Evolutionary conservation across 1,140 invertebrate genomes (phyloP).

Genomic region (Oncopeltus fasciatus): DNA sequence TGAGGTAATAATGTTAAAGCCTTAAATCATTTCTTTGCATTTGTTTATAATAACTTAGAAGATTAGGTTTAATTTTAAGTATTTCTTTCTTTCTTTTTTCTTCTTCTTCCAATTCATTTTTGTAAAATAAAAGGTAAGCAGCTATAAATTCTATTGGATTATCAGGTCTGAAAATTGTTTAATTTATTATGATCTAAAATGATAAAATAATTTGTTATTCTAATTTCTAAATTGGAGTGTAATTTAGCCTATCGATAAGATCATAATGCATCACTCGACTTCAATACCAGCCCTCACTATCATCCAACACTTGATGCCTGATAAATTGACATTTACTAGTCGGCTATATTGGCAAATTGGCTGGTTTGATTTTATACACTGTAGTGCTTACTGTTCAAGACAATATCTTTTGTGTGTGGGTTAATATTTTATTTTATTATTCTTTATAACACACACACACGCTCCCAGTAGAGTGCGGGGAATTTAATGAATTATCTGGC

Average conservation of each 20-base stretch:
- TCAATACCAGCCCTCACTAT: neutral
- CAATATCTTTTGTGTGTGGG: too few relatives aligned
- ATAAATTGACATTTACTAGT: too few relatives aligned
- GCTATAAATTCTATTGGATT: neutral
- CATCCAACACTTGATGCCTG: neutral
- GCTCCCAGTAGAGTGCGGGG: too few relatives aligned
- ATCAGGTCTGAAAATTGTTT: neutral
- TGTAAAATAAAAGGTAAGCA: neutral
- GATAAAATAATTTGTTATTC: neutral
- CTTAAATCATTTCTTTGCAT: neutral
- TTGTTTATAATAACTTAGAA: neutral
- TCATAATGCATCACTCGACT: neutral
- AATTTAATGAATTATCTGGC: too few relatives aligned
- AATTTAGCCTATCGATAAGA: neutral
- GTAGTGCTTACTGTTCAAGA: too few relatives aligned
- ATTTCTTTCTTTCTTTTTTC: neutral
- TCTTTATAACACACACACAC: too few relatives aligned
- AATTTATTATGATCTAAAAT: too few relatives aligned
- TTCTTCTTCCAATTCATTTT: neutral
- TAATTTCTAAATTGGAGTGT: neutral
- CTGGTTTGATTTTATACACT: too few relatives aligned
- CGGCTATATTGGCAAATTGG: too few relatives aligned
- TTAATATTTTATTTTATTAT: too few relatives aligned
- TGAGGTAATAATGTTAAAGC: too few relatives aligned
- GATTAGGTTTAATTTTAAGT: neutral